A percentile compares a stretch with the other conserved stretches of the same genome.
Conservation (phyloP, 2,797 vertebrate genomes). For the Telmatherina bonti region DNA sequence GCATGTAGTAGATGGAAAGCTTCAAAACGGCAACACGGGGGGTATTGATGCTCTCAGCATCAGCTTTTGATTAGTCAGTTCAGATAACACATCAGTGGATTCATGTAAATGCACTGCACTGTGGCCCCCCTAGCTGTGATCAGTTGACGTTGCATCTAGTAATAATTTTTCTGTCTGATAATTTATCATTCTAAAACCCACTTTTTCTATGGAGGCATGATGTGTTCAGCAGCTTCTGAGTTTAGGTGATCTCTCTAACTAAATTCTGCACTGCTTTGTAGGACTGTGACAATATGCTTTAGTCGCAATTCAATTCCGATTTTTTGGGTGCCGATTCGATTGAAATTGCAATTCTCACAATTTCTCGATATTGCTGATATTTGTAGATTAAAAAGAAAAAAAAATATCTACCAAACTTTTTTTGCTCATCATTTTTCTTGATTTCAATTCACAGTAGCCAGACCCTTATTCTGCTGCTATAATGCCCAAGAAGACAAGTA, state of each 20-base stretch:
- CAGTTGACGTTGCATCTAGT: background rate
- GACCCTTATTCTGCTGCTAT: no score
- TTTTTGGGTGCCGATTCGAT: no score
- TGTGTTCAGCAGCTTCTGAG: background rate
- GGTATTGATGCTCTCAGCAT: slow-evolving; percentile 30
- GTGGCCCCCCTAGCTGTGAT: background rate
- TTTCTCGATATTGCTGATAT: no score
- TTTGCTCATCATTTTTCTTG: no score
- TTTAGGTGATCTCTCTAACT: background rate
- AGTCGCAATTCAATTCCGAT: no score
- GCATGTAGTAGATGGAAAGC: background rate
- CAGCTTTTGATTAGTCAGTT: slow-evolving; percentile 39
- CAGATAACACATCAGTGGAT: slow-evolving; percentile 41
- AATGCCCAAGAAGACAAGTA: no score
- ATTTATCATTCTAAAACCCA: slow-evolving; percentile 19
- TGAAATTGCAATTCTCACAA: no score
- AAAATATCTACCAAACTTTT: no score
- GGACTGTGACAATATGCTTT: no score
- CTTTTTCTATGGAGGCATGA: background rate
- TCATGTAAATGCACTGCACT: background rate
- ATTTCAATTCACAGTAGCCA: no score
- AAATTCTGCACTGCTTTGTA: no score
- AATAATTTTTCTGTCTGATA: slow-evolving; percentile 8
- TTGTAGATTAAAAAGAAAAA: no score
- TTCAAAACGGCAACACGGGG: slow-evolving; percentile 6